Base-by-base conservation (phyloP, 2,888 invertebrate species). In the Dione vanillae region DNA sequence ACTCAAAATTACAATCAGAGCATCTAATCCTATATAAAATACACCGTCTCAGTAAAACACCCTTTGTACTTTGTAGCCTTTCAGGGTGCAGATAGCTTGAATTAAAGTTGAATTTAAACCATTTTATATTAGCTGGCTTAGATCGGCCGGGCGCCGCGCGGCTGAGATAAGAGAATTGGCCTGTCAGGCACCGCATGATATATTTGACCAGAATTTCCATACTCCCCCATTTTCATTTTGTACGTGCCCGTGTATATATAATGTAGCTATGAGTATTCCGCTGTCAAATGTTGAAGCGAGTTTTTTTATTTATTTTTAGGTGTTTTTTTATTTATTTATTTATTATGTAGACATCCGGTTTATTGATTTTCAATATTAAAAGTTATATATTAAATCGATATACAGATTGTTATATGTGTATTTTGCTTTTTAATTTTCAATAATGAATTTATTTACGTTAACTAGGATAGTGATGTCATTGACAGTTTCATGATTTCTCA, bases 201-300 rank as follows among this genome's bases (percentile, higher is more conserved):
- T 96, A 96, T 96, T 96, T 96, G 96, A 96, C 96, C 96, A 96
- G 95, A 96, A 96, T 96, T 96, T 96, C 96, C 96, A 96, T 96
- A 89, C 80, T 67, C 80, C 86, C 87, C 92, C 90, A 90, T 93
- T 93, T 93, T 93, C 93, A 92, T 93, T 93, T 92, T 90, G 92
- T 91, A 91, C 93, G 92, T 92, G 92, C 92, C 91, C 90, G 91
- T 89, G 87, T 84, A 90, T 92, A 74, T 91, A 89, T 91, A 90
- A 92, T 90, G 90, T 90, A 91, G 87, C 90, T 74, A 69, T 67
- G 69, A 70, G 73, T 70, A 74, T 73, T 70, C 71, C 43, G 70
- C 85, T 86, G 90, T 91, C 89, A 86, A 65, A 69, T 14, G 65
- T 45, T 69, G 62, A 69, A 43, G 45, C 20, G 62, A 16, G n/a